Percentiles rank a stretch among this genome's conserved stretches.
phyloP scores from a whole-genome alignment of 2,888 invertebrate species.

The Isoperla grammatica region DNA sequence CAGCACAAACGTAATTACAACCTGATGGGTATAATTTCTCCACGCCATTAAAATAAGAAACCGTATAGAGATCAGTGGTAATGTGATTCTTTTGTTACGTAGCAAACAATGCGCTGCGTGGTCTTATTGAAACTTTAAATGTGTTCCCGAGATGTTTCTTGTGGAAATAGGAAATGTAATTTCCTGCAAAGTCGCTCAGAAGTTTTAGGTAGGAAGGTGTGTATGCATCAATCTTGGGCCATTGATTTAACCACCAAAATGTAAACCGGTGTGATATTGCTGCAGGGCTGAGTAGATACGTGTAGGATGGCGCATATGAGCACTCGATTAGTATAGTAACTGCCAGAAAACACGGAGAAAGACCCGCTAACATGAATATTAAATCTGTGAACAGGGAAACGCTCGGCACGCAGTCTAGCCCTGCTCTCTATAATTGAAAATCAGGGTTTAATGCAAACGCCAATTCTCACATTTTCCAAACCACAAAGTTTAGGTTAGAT shows the following conservation, averaged over 20 bases:
- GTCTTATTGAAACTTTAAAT: too few relatives aligned
- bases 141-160: constrained; percentile 8
- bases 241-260: too few relatives aligned
- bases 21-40: not conserved
- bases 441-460: too few relatives aligned
- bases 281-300: too few relatives aligned
- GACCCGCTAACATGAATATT: too few relatives aligned
- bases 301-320: too few relatives aligned
- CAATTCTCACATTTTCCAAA: too few relatives aligned
- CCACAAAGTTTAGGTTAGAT: too few relatives aligned
- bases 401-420: not conserved
- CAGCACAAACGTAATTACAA: constrained; percentile 4
- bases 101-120: not conserved
- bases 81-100: constrained; percentile 8
- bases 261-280: too few relatives aligned
- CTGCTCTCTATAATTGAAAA: constrained; percentile 1
- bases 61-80: constrained; percentile 6
- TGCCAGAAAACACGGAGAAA: not conserved
- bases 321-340: not conserved
- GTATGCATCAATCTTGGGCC: too few relatives aligned
- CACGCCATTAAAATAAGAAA: constrained; percentile 16
- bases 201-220: too few relatives aligned
- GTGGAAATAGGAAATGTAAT: constrained; percentile 12
- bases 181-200: not conserved
- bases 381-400: too few relatives aligned